Conservation (phyloP, 2,113 vertebrate genomes). For the Elgaria multicarinata region DNA sequence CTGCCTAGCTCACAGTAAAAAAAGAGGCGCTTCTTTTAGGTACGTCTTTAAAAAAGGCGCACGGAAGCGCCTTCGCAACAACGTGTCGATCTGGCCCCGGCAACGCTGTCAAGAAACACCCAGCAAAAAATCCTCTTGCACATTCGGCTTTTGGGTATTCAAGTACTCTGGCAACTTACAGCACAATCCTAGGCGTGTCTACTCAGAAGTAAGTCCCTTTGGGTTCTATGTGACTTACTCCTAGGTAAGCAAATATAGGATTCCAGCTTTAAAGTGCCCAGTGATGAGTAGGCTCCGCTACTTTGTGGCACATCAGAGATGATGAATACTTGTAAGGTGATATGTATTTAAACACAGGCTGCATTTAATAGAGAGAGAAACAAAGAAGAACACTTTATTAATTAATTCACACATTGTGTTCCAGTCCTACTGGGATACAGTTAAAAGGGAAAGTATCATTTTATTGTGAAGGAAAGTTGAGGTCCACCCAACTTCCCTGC, state of each 20-base stretch:
- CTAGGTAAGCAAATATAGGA: no score
- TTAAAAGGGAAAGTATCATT: background rate
- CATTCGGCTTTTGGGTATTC: no score
- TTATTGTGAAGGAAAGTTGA: no score
- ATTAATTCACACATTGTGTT: background rate
- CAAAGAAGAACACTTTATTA: background rate
- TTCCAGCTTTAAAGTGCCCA: no score
- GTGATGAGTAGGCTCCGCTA: background rate
- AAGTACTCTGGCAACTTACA: background rate
- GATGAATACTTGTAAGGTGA: background rate
- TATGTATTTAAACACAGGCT: background rate
- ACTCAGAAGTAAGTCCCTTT: no score
- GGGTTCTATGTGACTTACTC: no score
- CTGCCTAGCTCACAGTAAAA: no score
- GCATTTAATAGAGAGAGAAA: constrained; percentile 13
- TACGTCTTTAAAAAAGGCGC: no score
- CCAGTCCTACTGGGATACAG: background rate
- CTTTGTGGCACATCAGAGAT: background rate
- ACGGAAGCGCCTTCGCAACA: no score
- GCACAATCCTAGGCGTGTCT: background rate
- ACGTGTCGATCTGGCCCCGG: no score
- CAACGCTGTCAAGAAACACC: background rate
- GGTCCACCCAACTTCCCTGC: no score
- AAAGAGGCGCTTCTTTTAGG: no score
- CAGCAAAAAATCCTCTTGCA: background rate